Evolutionary conservation across 2,113 vertebrate species (phyloP), one percentile per base, ranked within the genome.

Genomic region (Ctenodactylus gundi): DNA sequence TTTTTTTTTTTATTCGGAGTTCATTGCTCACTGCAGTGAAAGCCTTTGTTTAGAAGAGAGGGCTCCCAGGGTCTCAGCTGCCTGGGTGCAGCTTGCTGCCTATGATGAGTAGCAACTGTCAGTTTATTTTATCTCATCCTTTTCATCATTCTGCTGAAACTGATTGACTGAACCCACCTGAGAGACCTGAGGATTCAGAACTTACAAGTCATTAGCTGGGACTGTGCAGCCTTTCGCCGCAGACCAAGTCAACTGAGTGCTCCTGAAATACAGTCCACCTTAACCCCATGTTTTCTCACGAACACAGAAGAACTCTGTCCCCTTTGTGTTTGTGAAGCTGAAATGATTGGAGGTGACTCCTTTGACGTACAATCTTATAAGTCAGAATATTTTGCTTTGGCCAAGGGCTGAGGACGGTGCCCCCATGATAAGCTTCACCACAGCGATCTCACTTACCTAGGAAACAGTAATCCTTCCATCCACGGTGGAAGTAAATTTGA

Each of bases 61-160:
- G 98, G 98, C 98, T 98, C 98, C 98, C 97, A 97, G 99, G 99
- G 99, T 99, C 99, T 99, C 98, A 98, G 99, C 99, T 99, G 99
- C 98, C 96, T 97, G 98, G 98, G 98, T 99, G 98, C 98, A 99
- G 98, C 99, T 98, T 99, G 98, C 98, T 99, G 98, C 98, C 98
- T 98, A 98, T 99, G 97, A 99, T 99, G 99, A 99, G 99, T 99
- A 99, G 99, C 99, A 99, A 99, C 99, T 99, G 99, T 99, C 99
- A 99, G 99, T 99, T 99, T 99, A 99, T 99, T 99, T 99, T 99
- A 99, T 99, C 99, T 99, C 98, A 97, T 98, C 98, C 99, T 99
- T 99, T 99, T 99, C 99, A 99, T 99, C 99, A 99, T 98, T 96
- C 97, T 98, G 98, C 98, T 98, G 98, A 98, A 99, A 98, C 99